These are phyloP conservation scores for Perodicticus potto DNA, from an alignment of 2,797 vertebrate species.

Conservation along the genomic window DNA sequence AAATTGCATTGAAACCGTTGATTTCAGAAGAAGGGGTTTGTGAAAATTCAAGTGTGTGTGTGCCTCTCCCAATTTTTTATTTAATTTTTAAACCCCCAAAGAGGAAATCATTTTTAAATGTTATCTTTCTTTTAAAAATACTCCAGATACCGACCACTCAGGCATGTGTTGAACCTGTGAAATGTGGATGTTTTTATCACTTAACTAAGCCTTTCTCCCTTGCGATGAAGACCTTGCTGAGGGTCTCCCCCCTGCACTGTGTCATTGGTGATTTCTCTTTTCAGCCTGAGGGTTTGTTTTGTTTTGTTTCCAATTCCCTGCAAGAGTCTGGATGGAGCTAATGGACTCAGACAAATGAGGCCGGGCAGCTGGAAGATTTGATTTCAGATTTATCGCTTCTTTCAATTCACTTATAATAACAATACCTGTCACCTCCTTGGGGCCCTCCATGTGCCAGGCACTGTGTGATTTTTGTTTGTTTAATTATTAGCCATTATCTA, in stretches of 20 bases:
- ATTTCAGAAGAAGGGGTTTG: slow-evolving; percentile 27
- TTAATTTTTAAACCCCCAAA: slow-evolving; percentile 60
- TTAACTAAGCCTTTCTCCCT: background rate
- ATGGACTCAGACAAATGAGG: background rate
- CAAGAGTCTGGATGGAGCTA: background rate
- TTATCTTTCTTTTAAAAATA: slow-evolving; percentile 53
- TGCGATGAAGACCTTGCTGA: background rate
- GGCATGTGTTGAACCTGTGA: background rate
- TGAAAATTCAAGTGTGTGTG: background rate
- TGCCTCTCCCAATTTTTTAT: slow-evolving; percentile 15
- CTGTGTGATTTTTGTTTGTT: background rate
- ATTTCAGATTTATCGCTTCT: background rate
- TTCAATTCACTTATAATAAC: background rate
- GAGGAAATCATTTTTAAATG: slow-evolving; percentile 52
- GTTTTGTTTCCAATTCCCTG: background rate
- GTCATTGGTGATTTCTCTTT: background rate
- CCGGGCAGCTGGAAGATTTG: background rate
- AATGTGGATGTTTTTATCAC: background rate
- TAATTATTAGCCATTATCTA: background rate
- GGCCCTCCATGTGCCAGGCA: background rate
- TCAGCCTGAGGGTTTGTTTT: background rate
- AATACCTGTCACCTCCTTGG: background rate
- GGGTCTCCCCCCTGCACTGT: background rate
- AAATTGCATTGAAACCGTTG: background rate
- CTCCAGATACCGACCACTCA: background rate